Evolutionary conservation across 1,140 invertebrate genomes (phyloP), one percentile per base, ranked within the genome.

Genomic region (Pseudobourletiella spinata): DNA sequence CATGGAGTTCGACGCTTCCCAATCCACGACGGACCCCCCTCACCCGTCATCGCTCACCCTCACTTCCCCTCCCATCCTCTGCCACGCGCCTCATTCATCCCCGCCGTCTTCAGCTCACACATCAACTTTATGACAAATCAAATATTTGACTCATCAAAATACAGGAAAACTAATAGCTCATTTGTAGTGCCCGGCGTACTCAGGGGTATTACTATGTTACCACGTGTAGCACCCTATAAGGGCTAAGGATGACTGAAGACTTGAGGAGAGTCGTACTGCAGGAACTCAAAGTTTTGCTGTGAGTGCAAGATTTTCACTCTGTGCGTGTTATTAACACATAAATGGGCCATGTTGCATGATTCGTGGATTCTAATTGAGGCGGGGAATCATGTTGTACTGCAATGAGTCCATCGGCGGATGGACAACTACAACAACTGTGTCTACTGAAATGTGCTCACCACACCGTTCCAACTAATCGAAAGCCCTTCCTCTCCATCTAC

Each of bases 111-210:
- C n/a, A n/a, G n/a, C n/a, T n/a, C n/a, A n/a, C n/a, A n/a, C n/a
- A n/a, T n/a, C n/a, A n/a, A 55, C 52, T 55, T 55, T 55, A 55
- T 52, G 50, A 52, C 50, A 52, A 52, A 52, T 55, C 52, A 55
- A 55, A 55, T 55, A 55, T 55, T 55, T 55, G 52, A 14, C 28
- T 55, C 52, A 35, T 32, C 52, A 32, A 55, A 55, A 18, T 18
- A 48, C n/a, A 22, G 14, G 14, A 48, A 22, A 18, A 48, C 44
- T 48, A 48, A 48, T 48, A 22, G 44, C 44, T 48, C 44, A 48
- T 22, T 8, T 22, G 20, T 22, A 48, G 6, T 48, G 32, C n/a
- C 8, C 32, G 32, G 32, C 8, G n/a, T 39, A 8, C 32, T 39
- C 32, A 39, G n/a, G 32, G 32, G 32, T 39, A n/a, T n/a, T n/a